Percentiles rank a stretch among this genome's conserved stretches.
Conservation (phyloP, 1,140 invertebrate species). For the Caenorhabditis brenneri region DNA sequence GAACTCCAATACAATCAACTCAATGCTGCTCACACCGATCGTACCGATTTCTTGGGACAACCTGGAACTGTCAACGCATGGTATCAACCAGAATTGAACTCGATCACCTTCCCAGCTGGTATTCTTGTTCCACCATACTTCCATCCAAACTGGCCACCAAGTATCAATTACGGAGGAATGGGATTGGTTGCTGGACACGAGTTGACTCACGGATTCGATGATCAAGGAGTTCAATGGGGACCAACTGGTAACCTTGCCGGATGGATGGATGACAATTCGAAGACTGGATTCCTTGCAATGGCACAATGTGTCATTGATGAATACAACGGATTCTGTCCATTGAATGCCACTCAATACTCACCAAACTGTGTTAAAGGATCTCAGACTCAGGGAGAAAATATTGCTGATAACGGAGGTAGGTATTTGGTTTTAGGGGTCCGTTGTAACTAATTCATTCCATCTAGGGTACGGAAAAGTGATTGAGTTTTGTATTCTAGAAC, state of each 20-base stretch:
- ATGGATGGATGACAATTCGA: conserved; percentile 53
- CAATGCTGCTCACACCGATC: conserved; percentile 39
- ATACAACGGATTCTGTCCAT: conserved; percentile 80
- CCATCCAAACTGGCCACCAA: conserved; percentile 48
- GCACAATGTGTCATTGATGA: conserved; percentile 94
- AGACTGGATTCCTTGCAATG: conserved; percentile 80
- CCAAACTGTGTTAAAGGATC: conserved; percentile 76
- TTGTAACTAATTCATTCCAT: not conserved
- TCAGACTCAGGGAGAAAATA: conserved; percentile 91
- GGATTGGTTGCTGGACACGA: conserved; percentile 75
- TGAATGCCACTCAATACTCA: conserved; percentile 73
- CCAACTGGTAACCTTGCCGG: conserved; percentile 34
- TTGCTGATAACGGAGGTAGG: conserved; percentile 87
- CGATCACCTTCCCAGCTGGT: conserved; percentile 59
- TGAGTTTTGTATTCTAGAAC: too few species aligned
- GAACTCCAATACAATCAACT: conserved; percentile 50
- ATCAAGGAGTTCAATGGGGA: conserved; percentile 63
- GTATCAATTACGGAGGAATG: conserved; percentile 71
- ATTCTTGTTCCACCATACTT: conserved; percentile 53
- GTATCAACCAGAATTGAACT: conserved; percentile 58
- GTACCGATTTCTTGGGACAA: conserved; percentile 56
- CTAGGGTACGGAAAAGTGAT: not conserved
- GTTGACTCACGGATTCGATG: conserved; percentile 70
- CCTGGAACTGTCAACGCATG: conserved; percentile 58
- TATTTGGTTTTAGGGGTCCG: not conserved